These are phyloP conservation scores for Nymphalis urticae DNA, from an alignment of 2,888 invertebrate genomes.

Conservation along the genomic window DNA sequence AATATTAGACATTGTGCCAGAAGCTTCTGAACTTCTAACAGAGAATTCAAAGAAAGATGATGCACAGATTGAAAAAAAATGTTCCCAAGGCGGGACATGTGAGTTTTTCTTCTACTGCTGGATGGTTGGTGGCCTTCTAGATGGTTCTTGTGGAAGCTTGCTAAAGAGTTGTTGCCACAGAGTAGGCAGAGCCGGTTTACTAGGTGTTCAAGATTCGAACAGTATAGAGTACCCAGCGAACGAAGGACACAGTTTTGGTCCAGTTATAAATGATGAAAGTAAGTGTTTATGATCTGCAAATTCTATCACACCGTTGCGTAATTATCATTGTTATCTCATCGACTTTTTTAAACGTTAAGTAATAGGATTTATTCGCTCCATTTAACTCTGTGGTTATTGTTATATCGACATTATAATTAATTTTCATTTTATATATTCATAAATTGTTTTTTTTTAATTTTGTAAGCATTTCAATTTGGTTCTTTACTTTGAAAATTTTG, in stretches of 20 bases:
- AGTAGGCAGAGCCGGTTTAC: constrained; percentile 84
- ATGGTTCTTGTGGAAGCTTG: constrained; percentile 91
- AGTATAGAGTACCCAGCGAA: constrained; percentile 83
- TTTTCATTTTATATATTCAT: neutral
- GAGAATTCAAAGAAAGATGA: constrained; percentile 43
- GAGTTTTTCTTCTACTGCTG: constrained; percentile 96
- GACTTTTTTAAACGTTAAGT: constrained; percentile 1
- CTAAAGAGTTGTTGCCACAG: constrained; percentile 94
- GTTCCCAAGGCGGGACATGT: constrained; percentile 89
- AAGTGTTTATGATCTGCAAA: constrained; percentile 68
- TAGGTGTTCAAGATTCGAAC: constrained; percentile 84
- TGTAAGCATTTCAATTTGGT: neutral
- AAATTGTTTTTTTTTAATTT: neutral
- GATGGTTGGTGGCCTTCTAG: constrained; percentile 93
- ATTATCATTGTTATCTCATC: constrained; percentile 24
- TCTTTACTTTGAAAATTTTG: neutral
- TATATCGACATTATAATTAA: neutral
- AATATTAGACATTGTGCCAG: constrained; percentile 45
- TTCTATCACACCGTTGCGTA: constrained; percentile 43
- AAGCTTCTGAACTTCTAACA: constrained; percentile 34
- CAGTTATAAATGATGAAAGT: constrained; percentile 90
- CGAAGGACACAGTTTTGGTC: constrained; percentile 86
- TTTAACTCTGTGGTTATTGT: constrained; percentile 3
- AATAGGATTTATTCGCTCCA: neutral
- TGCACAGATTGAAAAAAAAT: constrained; percentile 78